A percentile compares a stretch with the other conserved stretches of the same genome.
Conservation (phyloP, 2,113 vertebrate species). For the Stercorarius parasiticus region DNA sequence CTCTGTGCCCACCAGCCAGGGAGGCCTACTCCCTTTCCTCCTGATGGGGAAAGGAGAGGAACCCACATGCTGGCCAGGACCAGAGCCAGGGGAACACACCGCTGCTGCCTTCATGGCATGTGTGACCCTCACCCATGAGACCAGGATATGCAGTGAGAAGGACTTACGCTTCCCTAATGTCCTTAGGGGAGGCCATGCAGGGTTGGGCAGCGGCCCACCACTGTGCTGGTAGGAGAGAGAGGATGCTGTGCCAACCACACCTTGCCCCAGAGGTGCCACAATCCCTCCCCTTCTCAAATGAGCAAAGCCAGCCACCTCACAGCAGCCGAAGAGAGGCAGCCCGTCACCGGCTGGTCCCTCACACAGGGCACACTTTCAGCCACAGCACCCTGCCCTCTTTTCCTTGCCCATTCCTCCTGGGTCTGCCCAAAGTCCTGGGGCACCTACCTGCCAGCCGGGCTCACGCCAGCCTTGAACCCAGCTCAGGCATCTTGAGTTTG, state of each 20-base stretch:
- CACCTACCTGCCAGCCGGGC: background rate
- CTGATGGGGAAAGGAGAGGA: background rate
- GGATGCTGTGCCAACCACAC: background rate
- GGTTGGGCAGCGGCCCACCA: background rate
- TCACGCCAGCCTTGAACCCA: background rate
- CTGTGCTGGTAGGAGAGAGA: accelerated
- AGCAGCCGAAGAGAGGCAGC: background rate
- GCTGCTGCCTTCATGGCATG: background rate
- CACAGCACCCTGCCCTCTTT: background rate
- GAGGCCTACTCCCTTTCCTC: background rate
- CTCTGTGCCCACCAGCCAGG: background rate
- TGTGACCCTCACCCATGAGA: background rate
- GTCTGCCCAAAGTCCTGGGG: background rate
- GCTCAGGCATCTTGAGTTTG: background rate
- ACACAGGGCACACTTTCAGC: accelerated
- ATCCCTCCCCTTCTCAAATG: background rate
- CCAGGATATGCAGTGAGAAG: background rate
- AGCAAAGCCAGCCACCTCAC: background rate
- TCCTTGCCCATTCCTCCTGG: background rate
- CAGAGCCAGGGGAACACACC: background rate
- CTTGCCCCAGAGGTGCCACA: background rate
- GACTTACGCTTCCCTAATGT: background rate
- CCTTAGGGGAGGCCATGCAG: background rate
- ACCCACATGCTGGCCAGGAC: accelerated
- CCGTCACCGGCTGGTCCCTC: background rate